phyloP scores from a whole-genome alignment of 2,888 invertebrate genomes.

The Pandemis cinnamomeana region DNA sequence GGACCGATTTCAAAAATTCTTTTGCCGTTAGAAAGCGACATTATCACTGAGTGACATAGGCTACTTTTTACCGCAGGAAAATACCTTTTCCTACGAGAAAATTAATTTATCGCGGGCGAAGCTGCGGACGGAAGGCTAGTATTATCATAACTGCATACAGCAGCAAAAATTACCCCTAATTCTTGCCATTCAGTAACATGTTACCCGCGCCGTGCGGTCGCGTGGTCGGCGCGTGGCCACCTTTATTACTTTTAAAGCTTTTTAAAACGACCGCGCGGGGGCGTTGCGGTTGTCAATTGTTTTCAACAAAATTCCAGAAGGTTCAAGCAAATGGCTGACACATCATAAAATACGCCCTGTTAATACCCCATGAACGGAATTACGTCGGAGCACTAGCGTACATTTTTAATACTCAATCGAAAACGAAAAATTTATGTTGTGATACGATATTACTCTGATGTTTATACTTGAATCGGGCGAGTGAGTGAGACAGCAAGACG shows the following conservation, averaged over 20 bases:
- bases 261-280: constrained; percentile 68
- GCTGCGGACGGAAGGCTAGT: too few species aligned
- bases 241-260: constrained; percentile 69
- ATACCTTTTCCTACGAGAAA: too few species aligned
- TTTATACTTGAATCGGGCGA: too few species aligned
- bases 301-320: constrained; percentile 42
- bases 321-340: not conserved
- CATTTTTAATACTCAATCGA: too few species aligned
- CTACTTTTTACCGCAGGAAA: too few species aligned
- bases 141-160: not conserved
- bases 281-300: constrained; percentile 50
- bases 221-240: constrained; percentile 62
- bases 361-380: not conserved
- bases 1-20: too few species aligned
- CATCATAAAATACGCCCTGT: not conserved
- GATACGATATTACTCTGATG: too few species aligned
- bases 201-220: constrained; percentile 43
- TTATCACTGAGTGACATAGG: too few species aligned
- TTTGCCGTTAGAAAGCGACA: too few species aligned
- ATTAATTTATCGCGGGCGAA: too few species aligned
- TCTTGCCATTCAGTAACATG: not conserved
- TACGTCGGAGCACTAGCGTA: not conserved
- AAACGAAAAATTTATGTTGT: too few species aligned
- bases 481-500: too few species aligned
- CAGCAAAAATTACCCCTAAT: not conserved